Evolutionary conservation across 2,797 vertebrate species (phyloP), one percentile per base, ranked within the genome.

Genomic region (Cephalopachus bancanus): DNA sequence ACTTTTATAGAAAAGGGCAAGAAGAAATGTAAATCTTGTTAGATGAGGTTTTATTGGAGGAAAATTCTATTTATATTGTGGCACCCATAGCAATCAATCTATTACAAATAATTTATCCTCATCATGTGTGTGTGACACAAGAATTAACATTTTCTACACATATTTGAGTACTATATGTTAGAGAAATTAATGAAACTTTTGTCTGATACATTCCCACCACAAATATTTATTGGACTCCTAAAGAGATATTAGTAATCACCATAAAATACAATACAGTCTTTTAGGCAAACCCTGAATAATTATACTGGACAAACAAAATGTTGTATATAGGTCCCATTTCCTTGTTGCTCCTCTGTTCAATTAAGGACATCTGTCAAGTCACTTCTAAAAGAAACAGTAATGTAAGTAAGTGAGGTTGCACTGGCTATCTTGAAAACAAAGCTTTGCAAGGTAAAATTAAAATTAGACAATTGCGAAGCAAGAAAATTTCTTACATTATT

Each of bases 101-200:
- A 75, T 64, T 93, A 37, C 28, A 69, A 76, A 79, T 90, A 72
- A 80, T 75, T 95, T 74, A 51, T 72, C 28, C 69, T 79, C 20
- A 71, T 92, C 33, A 84, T 57, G 65, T 1, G 15, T 88, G 10
- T 81, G 14, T 44, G 37, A 84, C 28, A 79, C 14, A 60, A 84
- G 28, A 44, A 49, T 86, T 81, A 72, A 94, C 10, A 57, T 87
- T 83, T 79, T 74, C 64, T 87, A 6, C 10, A 83, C 84, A 83
- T 93, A 79, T 33, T 33, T 83, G 64, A 80, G 16, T 7, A 1
- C 7, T 69, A 12, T 60, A 49, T 91, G 71, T 93, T 75, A 60
- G 28, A 69, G 76, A 71, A 80, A 8, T 51, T 86, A 19, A 72
- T 74, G 4, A 28, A 76, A 85, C 12, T 91, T 91, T 92, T 86